A percentile compares a stretch with the other conserved stretches of the same genome.
Conservation (phyloP, 2,797 vertebrate genomes). For the Fistularia tabacaria region DNA sequence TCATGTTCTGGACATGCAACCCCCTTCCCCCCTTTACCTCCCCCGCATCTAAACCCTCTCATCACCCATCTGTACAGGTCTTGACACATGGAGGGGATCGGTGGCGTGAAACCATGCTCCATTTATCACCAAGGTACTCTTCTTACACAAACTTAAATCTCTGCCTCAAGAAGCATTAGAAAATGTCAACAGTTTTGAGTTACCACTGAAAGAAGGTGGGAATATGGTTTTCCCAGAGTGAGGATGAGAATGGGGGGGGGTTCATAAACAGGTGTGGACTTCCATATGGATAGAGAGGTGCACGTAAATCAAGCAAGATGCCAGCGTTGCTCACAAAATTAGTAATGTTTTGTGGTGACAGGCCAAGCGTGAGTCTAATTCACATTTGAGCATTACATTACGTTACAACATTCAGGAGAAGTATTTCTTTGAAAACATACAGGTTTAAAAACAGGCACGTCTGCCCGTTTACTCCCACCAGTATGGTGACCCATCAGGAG, state of each 20-base stretch:
- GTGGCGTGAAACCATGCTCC: constrained; percentile 41
- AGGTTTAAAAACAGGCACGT: constrained; percentile 42
- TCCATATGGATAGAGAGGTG: constrained; percentile 64
- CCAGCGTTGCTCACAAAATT: constrained; percentile 48
- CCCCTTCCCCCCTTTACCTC: constrained; percentile 15
- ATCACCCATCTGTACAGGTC: constrained; percentile 53
- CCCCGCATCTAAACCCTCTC: constrained; percentile 30
- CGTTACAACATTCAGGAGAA: constrained; percentile 21
- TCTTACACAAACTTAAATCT: constrained; percentile 42
- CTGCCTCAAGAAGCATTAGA: constrained; percentile 62
- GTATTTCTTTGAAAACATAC: constrained; percentile 46
- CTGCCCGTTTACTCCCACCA: constrained; percentile 45
- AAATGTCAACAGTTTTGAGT: constrained; percentile 68
- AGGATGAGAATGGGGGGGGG: constrained; percentile 14
- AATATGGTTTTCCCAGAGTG: constrained; percentile 52
- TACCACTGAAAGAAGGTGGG: constrained; percentile 48
- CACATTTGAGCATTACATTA: constrained; percentile 5
- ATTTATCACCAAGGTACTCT: constrained; percentile 55
- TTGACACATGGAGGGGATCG: constrained; percentile 35
- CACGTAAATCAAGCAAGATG: constrained; percentile 68
- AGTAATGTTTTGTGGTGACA: constrained; percentile 55
- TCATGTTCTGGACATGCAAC: constrained; percentile 58
- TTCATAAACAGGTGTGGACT: constrained; percentile 67
- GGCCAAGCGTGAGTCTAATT: constrained; percentile 52
- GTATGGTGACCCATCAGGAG: constrained; percentile 72